These are phyloP conservation scores for Acrocera orbiculus DNA, from an alignment of 2,888 invertebrate species.

Conservation along the genomic window DNA sequence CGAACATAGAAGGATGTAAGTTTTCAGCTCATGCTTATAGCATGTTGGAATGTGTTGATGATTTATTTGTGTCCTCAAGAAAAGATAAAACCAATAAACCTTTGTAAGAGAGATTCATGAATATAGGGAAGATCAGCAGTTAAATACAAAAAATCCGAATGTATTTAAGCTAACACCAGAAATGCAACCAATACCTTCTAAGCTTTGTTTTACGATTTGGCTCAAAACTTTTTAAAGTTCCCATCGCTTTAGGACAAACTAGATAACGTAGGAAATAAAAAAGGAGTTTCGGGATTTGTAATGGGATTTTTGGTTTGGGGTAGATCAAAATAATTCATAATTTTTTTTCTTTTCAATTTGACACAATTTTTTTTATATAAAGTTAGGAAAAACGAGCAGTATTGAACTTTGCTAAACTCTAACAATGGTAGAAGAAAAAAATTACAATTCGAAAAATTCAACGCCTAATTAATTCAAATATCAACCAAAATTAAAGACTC, in stretches of 20 bases:
- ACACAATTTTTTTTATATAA: too few species aligned
- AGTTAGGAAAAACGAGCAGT: too few species aligned
- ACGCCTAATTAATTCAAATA: too few species aligned
- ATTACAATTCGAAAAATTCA: too few species aligned
- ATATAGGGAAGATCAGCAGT: constrained; percentile 70
- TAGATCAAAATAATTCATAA: too few species aligned
- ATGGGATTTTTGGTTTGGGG: constrained; percentile 92
- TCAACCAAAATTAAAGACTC: too few species aligned
- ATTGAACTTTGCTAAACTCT: too few species aligned
- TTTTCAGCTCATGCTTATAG: constrained; percentile 73
- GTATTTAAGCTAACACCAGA: constrained; percentile 75
- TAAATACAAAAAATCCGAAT: constrained; percentile 68
- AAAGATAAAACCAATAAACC: constrained; percentile 41
- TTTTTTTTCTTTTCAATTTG: too few species aligned
- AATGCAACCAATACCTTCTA: constrained; percentile 81
- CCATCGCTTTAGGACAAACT: constrained; percentile 60
- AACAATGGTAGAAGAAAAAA: too few species aligned
- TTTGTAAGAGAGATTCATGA: constrained; percentile 71
- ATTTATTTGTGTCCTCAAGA: constrained; percentile 32
- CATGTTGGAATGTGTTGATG: constrained; percentile 54
- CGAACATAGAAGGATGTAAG: too few species aligned
- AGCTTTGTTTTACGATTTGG: constrained; percentile 94
- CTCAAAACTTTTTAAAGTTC: constrained; percentile 77
- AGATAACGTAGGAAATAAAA: constrained; percentile 43
- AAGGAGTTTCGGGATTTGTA: constrained; percentile 73